These are phyloP conservation scores for Silurus lanzhouensis DNA, from an alignment of 2,797 vertebrate species.

Conservation along the genomic window DNA sequence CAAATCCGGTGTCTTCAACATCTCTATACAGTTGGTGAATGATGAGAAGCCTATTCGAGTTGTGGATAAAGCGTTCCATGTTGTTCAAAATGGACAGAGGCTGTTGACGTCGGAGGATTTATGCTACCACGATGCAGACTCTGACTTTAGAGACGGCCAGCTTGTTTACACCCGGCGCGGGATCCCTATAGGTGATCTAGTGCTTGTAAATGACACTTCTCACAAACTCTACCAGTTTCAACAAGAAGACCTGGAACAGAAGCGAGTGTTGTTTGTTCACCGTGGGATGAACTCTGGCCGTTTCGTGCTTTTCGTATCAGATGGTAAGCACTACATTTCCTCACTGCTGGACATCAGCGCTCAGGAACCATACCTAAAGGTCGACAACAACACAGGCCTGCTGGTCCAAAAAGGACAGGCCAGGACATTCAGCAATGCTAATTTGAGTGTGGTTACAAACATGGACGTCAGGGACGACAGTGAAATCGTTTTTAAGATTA, in stretches of 20 bases:
- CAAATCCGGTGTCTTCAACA: slow-evolving; percentile 76
- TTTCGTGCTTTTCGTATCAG: slow-evolving; percentile 90
- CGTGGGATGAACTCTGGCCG: slow-evolving; percentile 76
- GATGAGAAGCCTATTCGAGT: slow-evolving; percentile 85
- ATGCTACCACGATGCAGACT: slow-evolving; percentile 83
- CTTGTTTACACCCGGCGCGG: slow-evolving; percentile 84
- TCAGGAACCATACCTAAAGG: slow-evolving; percentile 79
- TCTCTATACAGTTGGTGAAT: slow-evolving; percentile 84
- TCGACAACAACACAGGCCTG: slow-evolving; percentile 83
- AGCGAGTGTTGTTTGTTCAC: slow-evolving; percentile 83
- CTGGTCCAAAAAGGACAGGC: slow-evolving; percentile 83
- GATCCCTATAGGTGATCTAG: slow-evolving; percentile 88
- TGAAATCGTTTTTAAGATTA: slow-evolving; percentile 75
- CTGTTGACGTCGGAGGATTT: slow-evolving; percentile 83
- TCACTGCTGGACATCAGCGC: slow-evolving; percentile 84
- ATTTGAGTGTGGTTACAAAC: slow-evolving; percentile 85
- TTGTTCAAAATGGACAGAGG: slow-evolving; percentile 79
- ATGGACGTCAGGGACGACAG: slow-evolving; percentile 80
- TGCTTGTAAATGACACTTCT: slow-evolving; percentile 78
- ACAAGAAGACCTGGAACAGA: slow-evolving; percentile 82
- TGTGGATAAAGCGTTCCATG: slow-evolving; percentile 82
- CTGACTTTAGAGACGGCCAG: slow-evolving; percentile 83
- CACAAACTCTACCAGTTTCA: slow-evolving; percentile 85
- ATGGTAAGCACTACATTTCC: slow-evolving; percentile 84
- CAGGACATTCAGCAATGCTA: slow-evolving; percentile 70